These are phyloP conservation scores for Euglossa dilemma DNA, from an alignment of 1,140 invertebrate species.

Conservation along the genomic window DNA sequence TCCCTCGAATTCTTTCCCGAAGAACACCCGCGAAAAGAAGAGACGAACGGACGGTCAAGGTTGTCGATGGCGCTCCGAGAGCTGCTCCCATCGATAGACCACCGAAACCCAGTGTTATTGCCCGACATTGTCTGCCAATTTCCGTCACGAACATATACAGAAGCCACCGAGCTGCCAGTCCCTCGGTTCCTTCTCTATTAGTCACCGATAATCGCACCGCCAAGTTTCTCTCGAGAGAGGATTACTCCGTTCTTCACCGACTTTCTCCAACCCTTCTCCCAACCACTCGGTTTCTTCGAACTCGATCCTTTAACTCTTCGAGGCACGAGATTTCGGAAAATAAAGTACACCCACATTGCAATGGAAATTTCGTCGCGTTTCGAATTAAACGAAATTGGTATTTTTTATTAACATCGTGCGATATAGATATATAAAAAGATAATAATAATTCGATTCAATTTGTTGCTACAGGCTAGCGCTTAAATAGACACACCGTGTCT, in stretches of 20 bases:
- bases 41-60: not conserved
- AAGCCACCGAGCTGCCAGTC: slow-evolving; percentile 9
- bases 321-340: too few species aligned
- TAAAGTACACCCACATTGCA: too few species aligned
- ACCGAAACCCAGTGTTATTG: slow-evolving; percentile 16
- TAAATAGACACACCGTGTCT: too few species aligned
- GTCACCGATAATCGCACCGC: slow-evolving; percentile 24
- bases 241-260: too few species aligned
- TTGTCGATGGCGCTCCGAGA: not conserved
- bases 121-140: slow-evolving; percentile 35
- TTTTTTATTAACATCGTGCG: too few species aligned
- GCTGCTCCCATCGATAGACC: not conserved
- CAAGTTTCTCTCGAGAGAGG: slow-evolving; percentile 18
- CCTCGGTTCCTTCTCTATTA: not conserved
- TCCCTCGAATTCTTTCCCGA: not conserved
- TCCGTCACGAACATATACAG: slow-evolving; percentile 15
- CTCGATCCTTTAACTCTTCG: too few species aligned
- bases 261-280: too few species aligned
- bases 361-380: too few species aligned
- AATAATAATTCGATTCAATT: too few species aligned
- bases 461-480: too few species aligned
- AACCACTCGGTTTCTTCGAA: not conserved
- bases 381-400: too few species aligned
- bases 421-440: too few species aligned
- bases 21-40: accelerated